Base-by-base conservation (phyloP, 2,888 invertebrate genomes). In the Byasa hedistus region DNA sequence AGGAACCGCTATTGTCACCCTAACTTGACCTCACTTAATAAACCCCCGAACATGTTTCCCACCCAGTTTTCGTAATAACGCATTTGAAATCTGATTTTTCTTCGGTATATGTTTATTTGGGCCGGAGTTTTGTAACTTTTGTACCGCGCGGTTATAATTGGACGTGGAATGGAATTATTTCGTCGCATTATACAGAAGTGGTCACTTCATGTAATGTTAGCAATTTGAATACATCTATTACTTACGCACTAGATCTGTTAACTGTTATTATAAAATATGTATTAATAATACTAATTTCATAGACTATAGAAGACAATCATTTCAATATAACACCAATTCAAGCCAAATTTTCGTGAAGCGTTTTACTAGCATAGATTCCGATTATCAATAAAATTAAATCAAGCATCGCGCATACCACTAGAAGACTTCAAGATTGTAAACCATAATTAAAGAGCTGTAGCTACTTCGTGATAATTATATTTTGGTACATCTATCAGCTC, bases 11-110 rank as follows among this genome's bases (percentile, higher is more conserved):
- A 19, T 44, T 44, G 61, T 57, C 24, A 66, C 57, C 52, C 61
- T 66, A 66, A 66, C 27, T n/a, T 77, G 72, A 76, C 76, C 76
- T 73, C 73, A 70, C 72, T 71, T 77, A 76, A 76, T 75, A 75
- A 71, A 71, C 65, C 65, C 55, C 65, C 67, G 59, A 66, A 63
- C 59, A 63, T 59, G 66, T 55, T 66, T 66, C 66, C 65, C 66
- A 58, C 66, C 58, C 59, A 66, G 62, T 66, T 66, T 63, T 59
- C 58, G 63, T 64, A 68, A 71, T 66, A 71, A 68, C 69, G 68
- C 68, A 69, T 61, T 65, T 64, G 56, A 36, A 66, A 56, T 55
- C 61, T 66, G 70, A 71, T 68, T 71, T 68, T 71, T 69, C 69
- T 51, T 61, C 63, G 66, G 57, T 65, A 69, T 67, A 71, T 69